phyloP scores from a whole-genome alignment of 30 jellyfish, hydroid and myxozoan species.

The Catostylus mosaicus region DNA sequence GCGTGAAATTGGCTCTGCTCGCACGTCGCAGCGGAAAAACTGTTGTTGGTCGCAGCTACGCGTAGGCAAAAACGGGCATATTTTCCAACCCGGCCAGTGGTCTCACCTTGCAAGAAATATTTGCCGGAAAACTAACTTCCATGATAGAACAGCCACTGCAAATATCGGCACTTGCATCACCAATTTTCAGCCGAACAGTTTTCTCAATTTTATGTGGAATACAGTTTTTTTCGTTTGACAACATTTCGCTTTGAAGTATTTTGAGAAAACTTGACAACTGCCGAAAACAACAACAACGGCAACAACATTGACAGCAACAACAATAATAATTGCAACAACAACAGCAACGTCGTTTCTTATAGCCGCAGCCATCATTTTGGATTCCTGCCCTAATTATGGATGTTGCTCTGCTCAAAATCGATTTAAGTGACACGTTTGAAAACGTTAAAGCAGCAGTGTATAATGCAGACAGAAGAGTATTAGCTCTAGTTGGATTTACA shows the following conservation, averaged over 20 bases:
- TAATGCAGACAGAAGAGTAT: constrained; percentile 35
- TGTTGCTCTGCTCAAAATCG: constrained; percentile 35
- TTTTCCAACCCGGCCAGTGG: no score
- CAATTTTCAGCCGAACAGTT: constrained; percentile 25
- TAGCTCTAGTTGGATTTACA: constrained; percentile 44
- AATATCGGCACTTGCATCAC: constrained; percentile 41
- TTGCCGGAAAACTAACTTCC: constrained; percentile 39
- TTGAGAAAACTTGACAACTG: no score
- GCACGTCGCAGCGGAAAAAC: no score
- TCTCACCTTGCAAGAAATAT: constrained; percentile 40
- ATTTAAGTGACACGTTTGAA: constrained; percentile 28
- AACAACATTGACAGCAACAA: background rate
- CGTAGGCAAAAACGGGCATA: no score
- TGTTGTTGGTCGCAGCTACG: no score
- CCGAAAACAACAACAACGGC: no score
- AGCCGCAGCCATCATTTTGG: background rate
- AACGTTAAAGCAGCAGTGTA: background rate
- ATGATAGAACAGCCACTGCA: constrained; percentile 68
- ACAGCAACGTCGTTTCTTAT: background rate
- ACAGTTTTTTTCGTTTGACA: background rate
- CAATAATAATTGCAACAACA: background rate
- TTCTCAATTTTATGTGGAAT: constrained; percentile 34
- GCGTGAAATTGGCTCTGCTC: no score
- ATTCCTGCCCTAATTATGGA: constrained; percentile 19
- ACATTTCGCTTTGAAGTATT: background rate